Base-by-base conservation (phyloP, 2,888 invertebrate species). In the Tetrapedia diversipes region DNA sequence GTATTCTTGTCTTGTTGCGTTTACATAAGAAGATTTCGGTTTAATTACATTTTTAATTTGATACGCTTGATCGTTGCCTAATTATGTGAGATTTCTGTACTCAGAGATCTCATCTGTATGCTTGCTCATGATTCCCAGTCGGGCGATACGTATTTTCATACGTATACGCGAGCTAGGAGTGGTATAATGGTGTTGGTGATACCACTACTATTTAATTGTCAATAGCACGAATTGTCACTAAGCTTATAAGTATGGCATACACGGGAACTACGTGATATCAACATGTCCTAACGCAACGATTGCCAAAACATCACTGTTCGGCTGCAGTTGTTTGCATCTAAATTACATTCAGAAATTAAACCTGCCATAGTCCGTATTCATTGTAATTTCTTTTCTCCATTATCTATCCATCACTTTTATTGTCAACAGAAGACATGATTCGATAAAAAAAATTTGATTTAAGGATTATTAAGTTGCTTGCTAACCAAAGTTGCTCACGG, bases 391-490 rank as follows among this genome's bases (percentile, higher is more conserved):
- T n/a, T n/a, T n/a, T 16, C 11, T 4, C 1, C n/a, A 1, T 4
- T 10, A 4, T 16, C 6, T 4, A 11, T 10, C 11, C 24, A 4
- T 10, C 27, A n/a, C 22, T 8, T 22, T 49, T 51, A 16, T 14
- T 22, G 14, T 2, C 16, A 22, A 16, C 7, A 6, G 14, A 3
- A 24, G 16, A 14, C 11, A 34, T 24, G n/a, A 32, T 39, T 68
- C 14, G 32, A 32, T 37, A 22, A 49, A 67, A 49, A n/a, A 14
- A 24, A 60, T 68, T 43, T 14, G 43, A 63, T 53, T 53, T 27
- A 29, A 45, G 27, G 6, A 32, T 37, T 53, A 68, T 68, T 64
- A 53, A 63, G 43, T 63, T 68, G 19, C 2, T 4, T 16, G 43
- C 16, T 6, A 34, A 37, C 11, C 34, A 16, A 53, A 32, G 37